Conservation (phyloP, 2,113 vertebrate genomes). For the Oryctolagus cuniculus region DNA sequence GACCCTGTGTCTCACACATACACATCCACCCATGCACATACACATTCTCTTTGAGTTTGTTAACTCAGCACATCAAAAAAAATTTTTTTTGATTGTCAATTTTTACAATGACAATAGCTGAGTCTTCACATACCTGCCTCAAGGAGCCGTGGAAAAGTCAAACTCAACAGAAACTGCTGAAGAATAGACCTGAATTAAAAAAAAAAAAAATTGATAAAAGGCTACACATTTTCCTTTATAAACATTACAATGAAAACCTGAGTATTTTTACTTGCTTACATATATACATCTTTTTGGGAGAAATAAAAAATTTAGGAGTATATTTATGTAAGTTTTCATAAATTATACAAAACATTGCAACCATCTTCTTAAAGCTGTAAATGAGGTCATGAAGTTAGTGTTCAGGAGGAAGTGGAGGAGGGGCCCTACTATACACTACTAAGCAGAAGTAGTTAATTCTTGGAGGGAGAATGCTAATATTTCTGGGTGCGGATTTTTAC, state of each 20-base stretch:
- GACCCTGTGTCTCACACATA: too few relatives aligned
- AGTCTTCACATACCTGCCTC: conserved; percentile 92
- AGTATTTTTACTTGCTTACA: not conserved
- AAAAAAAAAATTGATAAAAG: conserved; percentile 56
- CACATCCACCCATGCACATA: too few relatives aligned
- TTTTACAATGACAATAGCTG: not conserved
- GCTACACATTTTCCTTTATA: not conserved
- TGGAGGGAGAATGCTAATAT: not conserved
- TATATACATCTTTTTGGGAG: not conserved
- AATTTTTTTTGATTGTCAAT: not conserved
- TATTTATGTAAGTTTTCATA: not conserved
- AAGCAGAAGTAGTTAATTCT: not conserved
- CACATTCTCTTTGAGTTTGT: not conserved
- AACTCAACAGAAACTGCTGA: conserved; percentile 94
- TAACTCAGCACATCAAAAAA: not conserved
- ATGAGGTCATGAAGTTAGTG: not conserved
- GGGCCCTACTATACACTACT: not conserved
- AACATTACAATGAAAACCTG: not conserved
- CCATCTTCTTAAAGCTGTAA: not conserved
- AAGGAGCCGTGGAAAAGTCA: conserved; percentile 93
- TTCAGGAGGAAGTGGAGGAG: not conserved
- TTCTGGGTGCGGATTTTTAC: not conserved
- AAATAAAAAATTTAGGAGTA: not conserved
- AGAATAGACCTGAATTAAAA: conserved; percentile 93
- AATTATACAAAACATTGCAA: not conserved